These are phyloP conservation scores for rabbit (Oryctolagus cuniculus) DNA, from an alignment of 2,113 vertebrate species.

Conservation along the genomic window DNA sequence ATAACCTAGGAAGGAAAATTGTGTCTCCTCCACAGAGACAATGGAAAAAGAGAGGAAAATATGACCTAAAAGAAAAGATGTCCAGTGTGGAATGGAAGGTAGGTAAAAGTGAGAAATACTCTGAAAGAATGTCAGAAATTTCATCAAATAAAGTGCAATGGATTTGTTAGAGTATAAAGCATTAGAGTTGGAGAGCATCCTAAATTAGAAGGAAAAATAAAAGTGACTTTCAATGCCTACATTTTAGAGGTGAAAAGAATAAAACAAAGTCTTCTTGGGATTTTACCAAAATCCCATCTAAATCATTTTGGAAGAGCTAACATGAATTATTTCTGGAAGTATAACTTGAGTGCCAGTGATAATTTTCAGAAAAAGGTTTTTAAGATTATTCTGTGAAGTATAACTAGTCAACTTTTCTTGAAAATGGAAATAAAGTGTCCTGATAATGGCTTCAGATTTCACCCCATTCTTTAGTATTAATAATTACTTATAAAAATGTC, in stretches of 20 bases:
- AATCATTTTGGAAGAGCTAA: neutral
- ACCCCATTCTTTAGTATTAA: neutral
- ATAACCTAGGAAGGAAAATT: neutral
- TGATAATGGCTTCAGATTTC: neutral
- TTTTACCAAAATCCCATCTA: neutral
- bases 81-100: neutral
- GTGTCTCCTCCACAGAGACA: neutral
- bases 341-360: neutral
- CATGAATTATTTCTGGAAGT: neutral
- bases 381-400: neutral
- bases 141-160: neutral
- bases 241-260: neutral
- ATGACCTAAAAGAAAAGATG: neutral
- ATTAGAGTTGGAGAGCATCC: neutral
- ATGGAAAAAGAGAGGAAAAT: neutral
- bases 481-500: neutral
- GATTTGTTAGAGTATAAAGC: neutral
- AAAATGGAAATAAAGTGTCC: neutral
- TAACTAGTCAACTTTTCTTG: neutral
- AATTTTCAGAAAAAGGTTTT: slow-evolving; percentile 4
- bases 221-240: neutral
- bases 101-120: neutral
- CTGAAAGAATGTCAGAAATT: neutral
- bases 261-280: neutral
- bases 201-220: neutral